Conservation (phyloP, 2,113 vertebrate species). For the Cepphus grylle region DNA sequence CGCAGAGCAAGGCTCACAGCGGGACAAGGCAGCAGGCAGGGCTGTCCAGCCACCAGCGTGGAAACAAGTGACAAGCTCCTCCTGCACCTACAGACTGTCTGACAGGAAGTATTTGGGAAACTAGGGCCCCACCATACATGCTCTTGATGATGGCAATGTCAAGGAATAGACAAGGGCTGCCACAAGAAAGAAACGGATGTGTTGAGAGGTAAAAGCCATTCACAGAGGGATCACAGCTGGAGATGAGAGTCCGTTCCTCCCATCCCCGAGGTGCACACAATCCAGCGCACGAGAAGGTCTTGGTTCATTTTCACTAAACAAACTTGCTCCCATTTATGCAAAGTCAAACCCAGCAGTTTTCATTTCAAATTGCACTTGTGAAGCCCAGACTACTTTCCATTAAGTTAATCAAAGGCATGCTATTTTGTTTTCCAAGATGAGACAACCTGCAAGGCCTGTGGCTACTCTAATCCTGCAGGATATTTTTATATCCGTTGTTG, state of each 20-base stretch:
- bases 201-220: neutral
- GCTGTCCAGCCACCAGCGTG: neutral
- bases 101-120: neutral
- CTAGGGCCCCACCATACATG: neutral
- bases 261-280: neutral
- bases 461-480: neutral
- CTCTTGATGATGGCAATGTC: neutral
- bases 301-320: neutral
- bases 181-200: neutral
- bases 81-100: neutral
- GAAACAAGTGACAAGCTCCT: neutral
- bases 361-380: slow-evolving; percentile 33
- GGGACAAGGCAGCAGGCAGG: neutral
- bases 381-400: neutral
- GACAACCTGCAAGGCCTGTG: neutral
- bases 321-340: neutral
- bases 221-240: neutral
- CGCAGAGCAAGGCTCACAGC: neutral
- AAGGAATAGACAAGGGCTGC: neutral
- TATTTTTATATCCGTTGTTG: neutral
- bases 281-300: neutral
- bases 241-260: neutral
- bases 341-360: neutral
- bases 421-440: neutral
- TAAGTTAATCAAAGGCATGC: neutral